A percentile compares a stretch with the other conserved stretches of the same genome.
Conservation (phyloP, 2,797 vertebrate genomes). For the Myiothlypis coronata region DNA sequence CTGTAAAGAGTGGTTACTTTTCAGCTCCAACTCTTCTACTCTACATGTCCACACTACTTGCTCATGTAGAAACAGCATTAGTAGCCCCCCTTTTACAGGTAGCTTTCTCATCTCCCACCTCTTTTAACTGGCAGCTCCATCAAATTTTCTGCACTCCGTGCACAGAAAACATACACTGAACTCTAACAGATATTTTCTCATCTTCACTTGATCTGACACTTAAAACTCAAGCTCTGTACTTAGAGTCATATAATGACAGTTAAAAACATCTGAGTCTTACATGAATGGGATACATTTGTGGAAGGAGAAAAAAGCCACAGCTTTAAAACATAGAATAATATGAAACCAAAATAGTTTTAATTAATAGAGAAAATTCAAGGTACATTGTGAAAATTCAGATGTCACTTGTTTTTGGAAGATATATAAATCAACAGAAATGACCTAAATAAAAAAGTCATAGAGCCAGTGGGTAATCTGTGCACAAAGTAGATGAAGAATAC, state of each 20-base stretch:
- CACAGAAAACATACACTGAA: neutral
- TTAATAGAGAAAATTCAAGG: neutral
- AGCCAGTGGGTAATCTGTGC: neutral
- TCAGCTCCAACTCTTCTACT: neutral
- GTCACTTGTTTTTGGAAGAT: neutral
- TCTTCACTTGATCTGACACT: neutral
- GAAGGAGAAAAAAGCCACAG: neutral
- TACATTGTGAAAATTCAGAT: neutral
- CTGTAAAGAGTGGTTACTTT: fast-evolving
- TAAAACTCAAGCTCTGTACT: neutral
- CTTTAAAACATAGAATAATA: neutral
- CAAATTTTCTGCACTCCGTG: neutral
- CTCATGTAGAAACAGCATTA: neutral
- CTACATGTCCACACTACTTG: neutral
- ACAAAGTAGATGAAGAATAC: neutral
- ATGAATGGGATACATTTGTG: neutral
- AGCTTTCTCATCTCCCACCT: neutral
- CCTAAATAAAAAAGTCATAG: neutral
- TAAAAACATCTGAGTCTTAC: neutral
- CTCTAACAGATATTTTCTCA: neutral
- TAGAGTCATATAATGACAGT: neutral
- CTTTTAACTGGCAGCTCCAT: neutral
- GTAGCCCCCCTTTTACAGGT: neutral
- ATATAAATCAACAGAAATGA: neutral
- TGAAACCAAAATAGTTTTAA: neutral